phyloP scores from a whole-genome alignment of 2,888 invertebrate species.

The Caenorhabditis angaria region DNA sequence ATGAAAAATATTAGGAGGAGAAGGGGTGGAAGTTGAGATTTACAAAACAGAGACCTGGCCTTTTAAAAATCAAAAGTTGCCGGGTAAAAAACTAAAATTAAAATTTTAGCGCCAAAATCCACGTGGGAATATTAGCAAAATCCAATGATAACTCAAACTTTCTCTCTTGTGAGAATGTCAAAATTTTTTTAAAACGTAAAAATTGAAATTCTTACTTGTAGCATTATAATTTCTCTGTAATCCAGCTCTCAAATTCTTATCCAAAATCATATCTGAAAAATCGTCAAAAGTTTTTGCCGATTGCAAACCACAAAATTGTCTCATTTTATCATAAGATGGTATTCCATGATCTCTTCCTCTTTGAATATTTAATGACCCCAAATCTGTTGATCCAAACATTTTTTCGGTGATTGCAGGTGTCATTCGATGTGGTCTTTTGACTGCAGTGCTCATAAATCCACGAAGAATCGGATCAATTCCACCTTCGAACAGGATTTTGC shows the following conservation, averaged over 20 bases:
- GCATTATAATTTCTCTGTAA: slow-evolving; percentile 74
- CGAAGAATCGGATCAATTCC: slow-evolving; percentile 70
- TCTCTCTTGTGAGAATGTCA: not conserved
- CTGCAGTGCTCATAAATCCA: slow-evolving; percentile 67
- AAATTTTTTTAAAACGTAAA: not conserved
- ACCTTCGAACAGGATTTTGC: slow-evolving; percentile 90
- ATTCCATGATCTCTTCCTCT: slow-evolving; percentile 91
- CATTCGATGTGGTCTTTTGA: slow-evolving; percentile 80
- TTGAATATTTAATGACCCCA: slow-evolving; percentile 95
- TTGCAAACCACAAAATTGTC: slow-evolving; percentile 85
- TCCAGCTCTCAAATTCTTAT: slow-evolving; percentile 80
- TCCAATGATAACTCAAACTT: not conserved
- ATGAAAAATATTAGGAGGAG: too few relatives aligned
- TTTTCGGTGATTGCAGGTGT: slow-evolving; percentile 93
- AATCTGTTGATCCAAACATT: slow-evolving; percentile 80
- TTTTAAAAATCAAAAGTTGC: slow-evolving; percentile 13
- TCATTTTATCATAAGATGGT: slow-evolving; percentile 74
- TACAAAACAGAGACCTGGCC: too few relatives aligned
- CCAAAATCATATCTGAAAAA: slow-evolving; percentile 83
- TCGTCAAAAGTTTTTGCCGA: slow-evolving; percentile 80
- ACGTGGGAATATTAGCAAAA: too few relatives aligned
- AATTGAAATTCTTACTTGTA: slow-evolving; percentile 45
- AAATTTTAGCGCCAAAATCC: too few relatives aligned
- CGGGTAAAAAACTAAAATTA: not conserved
- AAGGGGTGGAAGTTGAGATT: too few relatives aligned